A percentile compares a stretch with the other conserved stretches of the same genome.
Conservation (phyloP, 2,888 invertebrate species). For the Acanthosoma haemorrhoidale region DNA sequence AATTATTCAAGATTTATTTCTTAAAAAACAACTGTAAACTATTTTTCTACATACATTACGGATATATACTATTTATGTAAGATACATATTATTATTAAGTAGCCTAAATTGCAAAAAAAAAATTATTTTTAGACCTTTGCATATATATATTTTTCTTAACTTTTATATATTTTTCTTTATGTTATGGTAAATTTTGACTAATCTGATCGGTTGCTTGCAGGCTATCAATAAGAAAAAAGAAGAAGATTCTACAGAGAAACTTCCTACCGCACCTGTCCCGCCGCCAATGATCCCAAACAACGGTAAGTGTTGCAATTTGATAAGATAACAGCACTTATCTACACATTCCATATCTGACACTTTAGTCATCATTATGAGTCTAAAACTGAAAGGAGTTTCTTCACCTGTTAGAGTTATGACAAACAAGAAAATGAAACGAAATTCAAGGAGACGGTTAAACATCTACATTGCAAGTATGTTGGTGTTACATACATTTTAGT, state of each 20-base stretch:
- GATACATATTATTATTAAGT: no score
- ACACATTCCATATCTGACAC: conserved; percentile 16
- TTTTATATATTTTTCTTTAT: background rate
- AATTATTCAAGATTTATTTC: no score
- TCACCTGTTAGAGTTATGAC: background rate
- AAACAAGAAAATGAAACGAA: conserved; percentile 7
- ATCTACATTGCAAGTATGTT: conserved; percentile 24
- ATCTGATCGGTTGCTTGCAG: background rate
- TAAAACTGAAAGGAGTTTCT: conserved; percentile 17
- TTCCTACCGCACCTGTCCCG: background rate
- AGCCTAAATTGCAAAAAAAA: no score
- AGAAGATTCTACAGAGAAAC: background rate
- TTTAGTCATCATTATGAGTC: conserved; percentile 16
- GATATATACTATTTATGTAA: no score
- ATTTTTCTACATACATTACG: no score
- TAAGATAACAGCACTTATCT: conserved; percentile 22
- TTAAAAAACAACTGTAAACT: no score
- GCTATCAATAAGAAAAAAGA: conserved; percentile 23
- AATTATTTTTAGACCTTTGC: no score
- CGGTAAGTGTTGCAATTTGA: conserved; percentile 31
- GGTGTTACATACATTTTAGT: background rate
- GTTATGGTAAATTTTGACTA: background rate
- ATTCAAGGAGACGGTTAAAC: conserved; percentile 1
- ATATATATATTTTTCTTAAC: background rate
- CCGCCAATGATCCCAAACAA: conserved; percentile 11